Percentiles rank a stretch among this genome's conserved stretches.
phyloP scores from a whole-genome alignment of 2,888 invertebrate genomes.

The Hemistola chrysoprasaria region DNA sequence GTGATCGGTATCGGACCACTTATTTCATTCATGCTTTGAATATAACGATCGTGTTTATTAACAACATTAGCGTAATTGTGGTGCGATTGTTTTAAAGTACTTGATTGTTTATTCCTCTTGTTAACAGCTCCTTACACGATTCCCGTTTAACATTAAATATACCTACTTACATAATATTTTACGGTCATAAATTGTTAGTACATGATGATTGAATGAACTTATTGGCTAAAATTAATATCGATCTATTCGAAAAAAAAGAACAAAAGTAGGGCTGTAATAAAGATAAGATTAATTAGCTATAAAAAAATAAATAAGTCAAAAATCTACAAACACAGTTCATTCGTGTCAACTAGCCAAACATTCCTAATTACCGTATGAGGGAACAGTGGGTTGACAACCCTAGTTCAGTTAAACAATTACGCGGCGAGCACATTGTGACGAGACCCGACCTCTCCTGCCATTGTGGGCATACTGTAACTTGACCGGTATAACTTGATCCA shows the following conservation, averaged over 20 bases:
- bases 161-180: too few species aligned
- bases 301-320: slow-evolving; percentile 3
- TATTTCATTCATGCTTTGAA: slow-evolving; percentile 66
- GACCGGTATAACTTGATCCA: slow-evolving; percentile 47
- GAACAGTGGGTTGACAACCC: slow-evolving; percentile 76
- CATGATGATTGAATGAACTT: too few species aligned
- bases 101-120: too few species aligned
- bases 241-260: too few species aligned
- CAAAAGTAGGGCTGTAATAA: too few species aligned
- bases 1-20: slow-evolving; percentile 74
- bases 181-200: too few species aligned
- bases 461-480: slow-evolving; percentile 68
- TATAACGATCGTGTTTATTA: slow-evolving; percentile 66
- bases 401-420: slow-evolving; percentile 80
- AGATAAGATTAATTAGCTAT: too few species aligned
- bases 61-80: slow-evolving; percentile 49
- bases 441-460: slow-evolving; percentile 72
- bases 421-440: slow-evolving; percentile 75
- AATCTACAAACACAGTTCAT: neutral
- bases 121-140: too few species aligned
- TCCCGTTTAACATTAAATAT: too few species aligned
- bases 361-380: slow-evolving; percentile 55
- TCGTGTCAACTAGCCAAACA: slow-evolving; percentile 24
- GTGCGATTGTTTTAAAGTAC: slow-evolving; percentile 21
- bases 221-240: too few species aligned